Evolutionary conservation across 1,140 invertebrate species (phyloP).

Genomic region (Drosophila rhopaloa): DNA sequence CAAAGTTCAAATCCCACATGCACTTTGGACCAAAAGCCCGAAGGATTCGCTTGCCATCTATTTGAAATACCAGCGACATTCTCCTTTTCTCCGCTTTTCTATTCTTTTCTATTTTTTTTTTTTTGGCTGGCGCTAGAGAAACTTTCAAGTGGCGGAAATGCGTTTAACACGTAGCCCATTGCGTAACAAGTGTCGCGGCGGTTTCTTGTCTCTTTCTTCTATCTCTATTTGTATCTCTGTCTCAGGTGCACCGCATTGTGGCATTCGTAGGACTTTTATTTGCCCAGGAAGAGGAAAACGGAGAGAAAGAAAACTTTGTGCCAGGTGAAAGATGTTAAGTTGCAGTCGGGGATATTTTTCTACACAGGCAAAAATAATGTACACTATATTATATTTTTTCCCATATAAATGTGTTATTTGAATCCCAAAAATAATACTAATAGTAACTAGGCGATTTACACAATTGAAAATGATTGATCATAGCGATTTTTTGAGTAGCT

Average conservation of each 20-base stretch:
- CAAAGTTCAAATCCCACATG: slow-evolving; percentile 71
- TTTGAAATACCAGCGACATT: slow-evolving; percentile 5
- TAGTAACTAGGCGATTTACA: too few species aligned
- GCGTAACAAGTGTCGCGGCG: slow-evolving; percentile 54
- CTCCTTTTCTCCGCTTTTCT: not conserved
- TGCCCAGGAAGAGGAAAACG: slow-evolving; percentile 20
- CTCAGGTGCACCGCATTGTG: slow-evolving; percentile 64
- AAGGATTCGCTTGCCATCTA: slow-evolving; percentile 52
- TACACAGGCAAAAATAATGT: not conserved
- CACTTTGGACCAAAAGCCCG: slow-evolving; percentile 52
- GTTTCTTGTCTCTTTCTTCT: slow-evolving; percentile 9
- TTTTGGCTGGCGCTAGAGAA: slow-evolving; percentile 17
- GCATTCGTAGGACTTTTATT: slow-evolving; percentile 68
- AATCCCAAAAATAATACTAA: too few species aligned
- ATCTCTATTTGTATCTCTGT: slow-evolving; percentile 35
- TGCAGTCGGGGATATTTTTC: slow-evolving; percentile 2
- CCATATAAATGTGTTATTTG: too few species aligned
- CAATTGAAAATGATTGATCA: too few species aligned
- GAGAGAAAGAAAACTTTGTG: slow-evolving; percentile 49
- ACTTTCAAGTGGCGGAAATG: slow-evolving; percentile 72
- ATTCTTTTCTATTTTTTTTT: not conserved
- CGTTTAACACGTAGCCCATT: slow-evolving; percentile 69
- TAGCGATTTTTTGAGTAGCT: too few species aligned
- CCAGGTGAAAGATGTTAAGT: slow-evolving; percentile 23
- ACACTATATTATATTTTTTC: too few species aligned